A percentile compares a stretch with the other conserved stretches of the same genome.
Evolutionary conservation across 2,113 vertebrate genomes (phyloP).

Genomic region (Anguilla rostrata): DNA sequence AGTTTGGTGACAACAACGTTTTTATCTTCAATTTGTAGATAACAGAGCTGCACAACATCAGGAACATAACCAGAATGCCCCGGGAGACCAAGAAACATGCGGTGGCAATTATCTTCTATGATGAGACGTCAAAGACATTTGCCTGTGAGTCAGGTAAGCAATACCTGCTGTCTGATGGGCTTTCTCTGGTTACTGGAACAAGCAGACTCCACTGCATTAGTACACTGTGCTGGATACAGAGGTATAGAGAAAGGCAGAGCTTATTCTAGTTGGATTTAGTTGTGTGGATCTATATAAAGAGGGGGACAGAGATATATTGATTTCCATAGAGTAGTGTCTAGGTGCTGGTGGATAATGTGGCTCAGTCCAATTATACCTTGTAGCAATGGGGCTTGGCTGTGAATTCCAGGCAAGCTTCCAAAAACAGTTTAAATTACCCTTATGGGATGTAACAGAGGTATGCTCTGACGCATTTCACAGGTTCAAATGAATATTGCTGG

Average conservation of each 20-base stretch:
- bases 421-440: slow-evolving; percentile 49
- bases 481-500: slow-evolving; percentile 35
- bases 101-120: slow-evolving; percentile 96
- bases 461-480: slow-evolving; percentile 24
- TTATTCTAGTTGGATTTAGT: slow-evolving; percentile 50
- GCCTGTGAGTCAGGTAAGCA: slow-evolving; percentile 96
- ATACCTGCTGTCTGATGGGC: slow-evolving; percentile 48
- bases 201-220: slow-evolving; percentile 37
- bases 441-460: slow-evolving; percentile 27
- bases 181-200: slow-evolving; percentile 39
- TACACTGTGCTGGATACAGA: slow-evolving; percentile 25
- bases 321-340: slow-evolving; percentile 50
- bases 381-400: slow-evolving; percentile 52
- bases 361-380: slow-evolving; percentile 50
- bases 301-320: slow-evolving; percentile 34
- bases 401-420: slow-evolving; percentile 52
- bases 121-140: slow-evolving; percentile 97
- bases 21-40: slow-evolving; percentile 78
- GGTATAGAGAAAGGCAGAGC: slow-evolving; percentile 42
- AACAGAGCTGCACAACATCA: slow-evolving; percentile 96
- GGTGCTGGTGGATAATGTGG: slow-evolving; percentile 49
- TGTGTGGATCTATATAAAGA: slow-evolving; percentile 34
- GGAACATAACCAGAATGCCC: slow-evolving; percentile 96
- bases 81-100: slow-evolving; percentile 97
- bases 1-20: slow-evolving; percentile 55